Evolutionary conservation across 2,888 invertebrate genomes (phyloP), one percentile per base, ranked within the genome.

Genomic region (Acleris holmiana): DNA sequence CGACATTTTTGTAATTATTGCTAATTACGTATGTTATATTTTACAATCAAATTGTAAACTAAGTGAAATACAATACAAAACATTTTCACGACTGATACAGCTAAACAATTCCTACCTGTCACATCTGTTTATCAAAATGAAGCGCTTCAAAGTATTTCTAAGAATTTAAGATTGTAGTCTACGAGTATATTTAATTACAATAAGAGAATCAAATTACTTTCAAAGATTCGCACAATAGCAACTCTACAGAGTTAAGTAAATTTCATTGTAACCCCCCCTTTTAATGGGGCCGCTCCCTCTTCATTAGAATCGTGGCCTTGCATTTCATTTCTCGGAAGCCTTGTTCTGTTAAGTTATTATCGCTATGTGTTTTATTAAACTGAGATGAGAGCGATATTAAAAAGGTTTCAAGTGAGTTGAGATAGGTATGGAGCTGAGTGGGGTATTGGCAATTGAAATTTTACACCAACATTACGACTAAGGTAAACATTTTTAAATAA

Each of bases 291-390:
- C 19, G 7, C 23, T 40, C 47, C 48, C 18, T 19, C 54, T 54
- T 48, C 40, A 54, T 61, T 61, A 54, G 21, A 54, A 54, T 35
- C 23, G 35, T 47, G 61, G 54, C 35, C 40, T 54, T 40, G 41
- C 46, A 21, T 35, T 61, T 35, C 21, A 41, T 41, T 50, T 60
- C 44, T 46, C 19, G 18, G 44, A 51, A 60, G 19, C 29, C 60
- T 41, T 44, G 48, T 58, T 19, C 57, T 40, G 48, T 23, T 47
- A 15, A 18, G 40, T 50, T 59, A 59, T 59, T 44, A 60, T 51
- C 18, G 50, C 50, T 55, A 19, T 50, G 50, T 46, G 44, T 60
- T 58, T 58, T 41, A 58, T 49, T 51, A 44, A 60, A 60, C 29
- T 8, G 18, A 53, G 44, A 60, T 60, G 46, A 21, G 15, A 23